Evolutionary conservation across 2,888 invertebrate species (phyloP), one percentile per base, ranked within the genome.

Genomic region (Chrysotoxum bicinctum): DNA sequence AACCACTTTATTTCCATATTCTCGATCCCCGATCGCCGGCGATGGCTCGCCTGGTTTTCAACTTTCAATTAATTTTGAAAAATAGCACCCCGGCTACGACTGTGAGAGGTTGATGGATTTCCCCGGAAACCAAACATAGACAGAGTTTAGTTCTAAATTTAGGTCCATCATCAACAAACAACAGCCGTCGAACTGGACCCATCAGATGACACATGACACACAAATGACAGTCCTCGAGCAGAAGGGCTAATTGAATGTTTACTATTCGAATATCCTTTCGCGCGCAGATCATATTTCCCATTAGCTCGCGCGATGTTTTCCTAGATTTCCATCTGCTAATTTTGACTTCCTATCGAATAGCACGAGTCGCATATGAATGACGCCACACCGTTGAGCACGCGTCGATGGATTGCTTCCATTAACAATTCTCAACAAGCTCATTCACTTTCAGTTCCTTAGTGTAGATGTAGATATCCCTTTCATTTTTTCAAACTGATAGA

Each of bases 211-310:
- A 58, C 37, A 69, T 56, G 68, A 62, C 54, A 69, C 35, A 32
- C 66, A 50, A 10, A 48, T 6, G 1, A 69, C 45, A 73, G 45
- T 52, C 26, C 21, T 78, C 40, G 23, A 30, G 35, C 12, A 32
- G 26, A 43, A 52, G 56, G 78, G 69, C 83, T 83, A 83, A 83
- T 83, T 83, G 79, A 83, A 83, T 79, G 48, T 83, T 83, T 83
- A 74, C 62, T 64, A 56, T 62, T 69, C 30, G 66, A 37, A 37
- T 21, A 75, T 75, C 80, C 75, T 80, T 80, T 80, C 74, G 40
- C 84, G 66, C 58, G 50, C 19, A 58, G 16, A 75, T 84, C 84
- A 16, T 30, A 70, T 84, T 84, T 80, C 84, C 79, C 83, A 73
- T 77, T 58, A 60, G 26, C 60, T 5, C 52, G 43, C 19, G 50